phyloP scores from a whole-genome alignment of 2,113 vertebrate species.

The Corythornis madagascariensis region DNA sequence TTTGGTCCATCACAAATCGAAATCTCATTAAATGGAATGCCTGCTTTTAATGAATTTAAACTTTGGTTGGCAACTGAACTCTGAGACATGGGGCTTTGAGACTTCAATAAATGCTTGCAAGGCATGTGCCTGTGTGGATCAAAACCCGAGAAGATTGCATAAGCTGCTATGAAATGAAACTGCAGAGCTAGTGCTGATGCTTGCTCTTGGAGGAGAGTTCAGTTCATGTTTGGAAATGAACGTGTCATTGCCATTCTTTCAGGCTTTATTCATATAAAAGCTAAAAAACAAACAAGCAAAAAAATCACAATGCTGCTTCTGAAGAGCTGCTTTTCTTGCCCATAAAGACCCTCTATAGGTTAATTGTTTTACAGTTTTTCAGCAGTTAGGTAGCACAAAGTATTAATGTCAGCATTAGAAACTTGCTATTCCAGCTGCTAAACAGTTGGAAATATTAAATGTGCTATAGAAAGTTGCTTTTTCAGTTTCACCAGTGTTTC shows the following conservation, averaged over 20 bases:
- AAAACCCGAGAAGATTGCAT: background rate
- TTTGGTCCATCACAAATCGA: conserved; percentile 29
- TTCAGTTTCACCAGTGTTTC: conserved; percentile 19
- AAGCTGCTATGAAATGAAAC: conserved; percentile 19
- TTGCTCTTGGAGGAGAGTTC: background rate
- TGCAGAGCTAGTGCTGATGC: conserved; percentile 43
- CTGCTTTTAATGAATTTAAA: conserved; percentile 39
- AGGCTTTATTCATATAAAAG: conserved; percentile 27
- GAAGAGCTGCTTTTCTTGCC: conserved; percentile 60
- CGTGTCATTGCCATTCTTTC: conserved; percentile 23
- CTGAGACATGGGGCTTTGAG: background rate
- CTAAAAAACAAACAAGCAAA: background rate
- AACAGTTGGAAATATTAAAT: background rate
- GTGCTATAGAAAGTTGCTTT: conserved; percentile 41
- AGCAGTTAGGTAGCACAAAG: conserved; percentile 55
- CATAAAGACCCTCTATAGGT: conserved; percentile 36
- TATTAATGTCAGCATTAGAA: conserved; percentile 37
- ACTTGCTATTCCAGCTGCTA: conserved; percentile 71
- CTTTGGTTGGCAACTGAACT: conserved; percentile 16
- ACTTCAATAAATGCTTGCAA: background rate
- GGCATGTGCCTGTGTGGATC: background rate
- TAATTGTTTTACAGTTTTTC: conserved; percentile 69
- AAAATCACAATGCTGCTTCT: background rate
- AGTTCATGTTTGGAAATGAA: background rate
- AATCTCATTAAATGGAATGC: conserved; percentile 38